These are phyloP conservation scores for Cephalopholis sonnerati DNA, from an alignment of 2,113 vertebrate species.

Conservation along the genomic window DNA sequence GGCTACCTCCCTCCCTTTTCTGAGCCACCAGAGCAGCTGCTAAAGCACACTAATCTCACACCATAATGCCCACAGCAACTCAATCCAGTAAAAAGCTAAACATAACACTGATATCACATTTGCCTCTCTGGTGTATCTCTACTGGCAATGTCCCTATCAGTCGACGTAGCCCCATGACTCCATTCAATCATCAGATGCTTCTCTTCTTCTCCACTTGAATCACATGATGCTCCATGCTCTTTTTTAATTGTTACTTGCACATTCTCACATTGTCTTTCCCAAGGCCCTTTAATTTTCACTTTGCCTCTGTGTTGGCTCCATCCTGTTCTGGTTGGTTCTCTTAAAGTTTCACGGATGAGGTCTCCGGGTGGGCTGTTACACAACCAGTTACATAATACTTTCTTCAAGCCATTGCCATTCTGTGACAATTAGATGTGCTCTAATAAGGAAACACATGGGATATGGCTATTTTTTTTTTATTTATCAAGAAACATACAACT, in stretches of 20 bases:
- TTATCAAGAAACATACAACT: not conserved
- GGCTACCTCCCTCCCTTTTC: too few species aligned
- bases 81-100: not conserved
- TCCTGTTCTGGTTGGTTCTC: slow-evolving; percentile 2
- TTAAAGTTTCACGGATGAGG: not conserved
- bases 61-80: not conserved
- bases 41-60: not conserved
- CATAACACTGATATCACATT: not conserved
- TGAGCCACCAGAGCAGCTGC: not conserved
- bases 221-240: not conserved
- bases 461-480: fast-evolving
- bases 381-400: slow-evolving; percentile 19
- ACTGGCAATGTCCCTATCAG: not conserved
- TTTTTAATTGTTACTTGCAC: not conserved
- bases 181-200: not conserved
- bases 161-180: not conserved
- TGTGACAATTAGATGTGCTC: not conserved
- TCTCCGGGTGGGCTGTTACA: slow-evolving; percentile 7
- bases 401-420: not conserved
- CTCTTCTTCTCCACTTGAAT: not conserved
- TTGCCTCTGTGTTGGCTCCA: not conserved
- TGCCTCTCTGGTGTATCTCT: not conserved
- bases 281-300: too few species aligned
- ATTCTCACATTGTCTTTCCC: not conserved
- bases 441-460: not conserved